Percentiles rank a stretch among this genome's conserved stretches.
These are phyloP conservation scores for Dicrurus megarhynchus DNA, from an alignment of 2,113 vertebrate genomes.

Conservation along the genomic window DNA sequence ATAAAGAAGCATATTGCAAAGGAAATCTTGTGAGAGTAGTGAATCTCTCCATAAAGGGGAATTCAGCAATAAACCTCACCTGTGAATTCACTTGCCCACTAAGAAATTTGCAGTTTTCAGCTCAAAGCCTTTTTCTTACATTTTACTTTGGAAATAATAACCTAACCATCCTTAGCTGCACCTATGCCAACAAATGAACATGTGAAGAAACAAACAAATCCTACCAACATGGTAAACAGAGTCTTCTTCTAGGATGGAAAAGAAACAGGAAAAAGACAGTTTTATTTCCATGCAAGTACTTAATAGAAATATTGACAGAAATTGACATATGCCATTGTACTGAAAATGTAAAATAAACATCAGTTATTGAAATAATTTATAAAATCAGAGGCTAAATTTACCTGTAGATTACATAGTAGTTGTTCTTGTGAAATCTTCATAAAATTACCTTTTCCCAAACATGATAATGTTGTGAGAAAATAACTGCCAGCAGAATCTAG, in stretches of 20 bases:
- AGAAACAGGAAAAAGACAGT: neutral
- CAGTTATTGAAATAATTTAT: neutral
- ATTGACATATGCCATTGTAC: rapidly evolving
- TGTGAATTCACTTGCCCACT: neutral
- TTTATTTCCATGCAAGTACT: neutral
- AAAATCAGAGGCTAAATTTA: neutral
- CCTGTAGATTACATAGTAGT: neutral
- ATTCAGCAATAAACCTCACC: neutral
- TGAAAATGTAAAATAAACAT: neutral
- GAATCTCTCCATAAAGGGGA: neutral
- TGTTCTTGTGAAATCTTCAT: neutral
- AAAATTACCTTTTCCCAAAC: neutral
- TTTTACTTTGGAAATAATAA: neutral
- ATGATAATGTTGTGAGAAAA: neutral
- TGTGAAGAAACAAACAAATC: neutral
- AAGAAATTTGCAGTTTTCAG: neutral
- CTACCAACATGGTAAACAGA: neutral
- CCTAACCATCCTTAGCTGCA: neutral
- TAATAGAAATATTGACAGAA: neutral
- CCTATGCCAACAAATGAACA: neutral
- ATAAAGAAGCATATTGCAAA: neutral
- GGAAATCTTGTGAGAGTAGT: neutral
- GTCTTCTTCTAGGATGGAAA: neutral
- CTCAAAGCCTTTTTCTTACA: neutral
- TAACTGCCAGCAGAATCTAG: neutral